Base-by-base conservation (phyloP, 2,888 invertebrate species). In the Dorcus parallelipipedus region DNA sequence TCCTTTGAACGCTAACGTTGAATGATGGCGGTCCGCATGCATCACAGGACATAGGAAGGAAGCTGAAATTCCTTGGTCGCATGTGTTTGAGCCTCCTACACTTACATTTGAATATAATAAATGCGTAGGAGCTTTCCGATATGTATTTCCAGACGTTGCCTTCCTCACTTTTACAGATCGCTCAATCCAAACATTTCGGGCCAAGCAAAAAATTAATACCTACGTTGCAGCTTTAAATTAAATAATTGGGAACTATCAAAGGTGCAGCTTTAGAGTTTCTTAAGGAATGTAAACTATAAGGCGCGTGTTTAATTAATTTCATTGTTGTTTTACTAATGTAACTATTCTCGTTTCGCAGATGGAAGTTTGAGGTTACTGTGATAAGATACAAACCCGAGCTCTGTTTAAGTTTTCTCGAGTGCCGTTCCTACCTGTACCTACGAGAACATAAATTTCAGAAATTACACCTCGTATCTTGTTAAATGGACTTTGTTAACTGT, bases 1-100 rank as follows among this genome's bases (percentile, higher is more conserved):
- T 70, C 68, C 64, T 69, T 70, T 68, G 68, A 69, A 64, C 63
- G 65, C 66, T 67, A 69, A 66, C 67, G 58, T 54, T 67, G 68
- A 70, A 68, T 66, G 65, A 70, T 68, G 65, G 63, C 63, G 64
- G 61, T 67, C 63, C 62, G 60, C 64, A 67, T 68, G 70, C 69
- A 68, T 70, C 67, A 66, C 63, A 60, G 67, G 66, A 61, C 67
- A 57, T 52, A 41, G 51, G 43, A 43, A 52, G 45, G 23, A 45
- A 45, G 9, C 14, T 20, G 9, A 20, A 20, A 45, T 45, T 45
- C 45, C 23, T 17, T 20, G 45, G 45, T 9, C 45, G 45, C 45
- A 45, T 10, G 45, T 45, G 45, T 45, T 45, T 20, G n/a, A 45
- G 23, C 9, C n/a, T 45, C 45, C 45, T 23, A 45, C 45, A 23